Evolutionary conservation across 2,797 vertebrate genomes (phyloP), one percentile per base, ranked within the genome.

Genomic region (Chiloscyllium punctatum): DNA sequence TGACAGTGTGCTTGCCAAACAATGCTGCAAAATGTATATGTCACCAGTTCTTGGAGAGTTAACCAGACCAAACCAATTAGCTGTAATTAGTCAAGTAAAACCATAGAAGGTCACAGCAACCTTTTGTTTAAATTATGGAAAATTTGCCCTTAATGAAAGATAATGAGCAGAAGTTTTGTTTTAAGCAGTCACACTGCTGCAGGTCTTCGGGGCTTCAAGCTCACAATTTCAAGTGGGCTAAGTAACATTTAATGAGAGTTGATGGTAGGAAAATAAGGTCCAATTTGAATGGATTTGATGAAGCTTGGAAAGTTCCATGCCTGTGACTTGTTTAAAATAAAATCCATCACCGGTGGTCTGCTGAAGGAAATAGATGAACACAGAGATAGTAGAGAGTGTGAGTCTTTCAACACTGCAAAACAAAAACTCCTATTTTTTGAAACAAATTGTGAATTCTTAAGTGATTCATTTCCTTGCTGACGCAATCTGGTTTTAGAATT

Each of bases 121-220:
- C 91, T 94, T 94, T 72, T 72, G 92, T 94, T 94, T 51, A 72
- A 94, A 94, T 94, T 51, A 94, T 94, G 68, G 68, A 94, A 94
- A 94, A 94, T 30, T 71, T 94, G 42, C 68, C 92, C 68, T 94
- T 94, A 72, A 94, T 72, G 92, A 71, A 69, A 71, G 92, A 71
- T 72, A 94, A 94, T 94, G 92, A 94, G 92, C 92, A 71, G 37
- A 71, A 71, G 23, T 4, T 94, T 42, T 72, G 48, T 37, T 51
- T 69, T 71, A 30, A 71, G 88, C 15, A 72, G 68, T 72, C 68
- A 4, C 18, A 71, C 68, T 72, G 15, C 23, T 51, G 66, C 21
- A 72, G 37, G 21, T 94, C 68, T 94, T 94, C 6, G 92, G 92
- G 37, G 68, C 37, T 42, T 72, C n/a, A 92, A 37, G 33, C 62